phyloP scores from a whole-genome alignment of 53 echinoderm and acorn worm genomes.

The Echinometra lucunter region DNA sequence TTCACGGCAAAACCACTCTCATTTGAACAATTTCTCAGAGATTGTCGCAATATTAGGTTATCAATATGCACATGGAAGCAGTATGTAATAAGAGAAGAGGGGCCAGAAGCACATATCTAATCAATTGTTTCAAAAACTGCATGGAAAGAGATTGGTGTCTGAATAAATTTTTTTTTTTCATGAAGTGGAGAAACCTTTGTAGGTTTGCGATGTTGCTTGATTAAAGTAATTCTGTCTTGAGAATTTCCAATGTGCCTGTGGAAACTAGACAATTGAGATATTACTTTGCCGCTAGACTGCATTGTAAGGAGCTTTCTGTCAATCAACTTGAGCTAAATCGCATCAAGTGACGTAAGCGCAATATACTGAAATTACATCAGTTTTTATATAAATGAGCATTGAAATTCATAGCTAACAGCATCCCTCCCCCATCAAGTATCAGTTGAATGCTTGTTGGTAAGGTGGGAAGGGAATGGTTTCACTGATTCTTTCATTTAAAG shows the following conservation, averaged over 20 bases:
- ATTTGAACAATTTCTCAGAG: slow-evolving; percentile 5
- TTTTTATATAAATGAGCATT: too few species aligned
- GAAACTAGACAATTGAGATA: neutral
- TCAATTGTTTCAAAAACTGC: neutral
- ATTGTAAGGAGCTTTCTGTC: neutral
- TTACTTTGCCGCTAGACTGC: neutral
- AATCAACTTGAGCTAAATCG: too few species aligned
- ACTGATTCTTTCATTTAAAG: too few species aligned
- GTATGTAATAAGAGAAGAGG: neutral
- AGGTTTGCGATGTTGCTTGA: neutral
- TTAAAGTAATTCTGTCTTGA: neutral
- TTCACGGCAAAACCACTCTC: neutral
- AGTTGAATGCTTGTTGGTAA: too few species aligned
- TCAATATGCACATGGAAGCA: neutral
- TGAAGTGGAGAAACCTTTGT: neutral
- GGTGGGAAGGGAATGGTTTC: too few species aligned
- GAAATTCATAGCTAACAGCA: too few species aligned
- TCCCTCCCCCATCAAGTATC: too few species aligned
- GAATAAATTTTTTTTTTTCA: neutral
- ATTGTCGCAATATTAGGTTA: slow-evolving; percentile 15
- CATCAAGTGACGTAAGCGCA: too few species aligned
- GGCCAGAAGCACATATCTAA: neutral
- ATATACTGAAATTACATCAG: too few species aligned
- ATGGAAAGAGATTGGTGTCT: neutral
- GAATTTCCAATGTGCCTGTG: neutral